Evolutionary conservation across 2,113 vertebrate species (phyloP).

Genomic region (Charadrius vociferus): DNA sequence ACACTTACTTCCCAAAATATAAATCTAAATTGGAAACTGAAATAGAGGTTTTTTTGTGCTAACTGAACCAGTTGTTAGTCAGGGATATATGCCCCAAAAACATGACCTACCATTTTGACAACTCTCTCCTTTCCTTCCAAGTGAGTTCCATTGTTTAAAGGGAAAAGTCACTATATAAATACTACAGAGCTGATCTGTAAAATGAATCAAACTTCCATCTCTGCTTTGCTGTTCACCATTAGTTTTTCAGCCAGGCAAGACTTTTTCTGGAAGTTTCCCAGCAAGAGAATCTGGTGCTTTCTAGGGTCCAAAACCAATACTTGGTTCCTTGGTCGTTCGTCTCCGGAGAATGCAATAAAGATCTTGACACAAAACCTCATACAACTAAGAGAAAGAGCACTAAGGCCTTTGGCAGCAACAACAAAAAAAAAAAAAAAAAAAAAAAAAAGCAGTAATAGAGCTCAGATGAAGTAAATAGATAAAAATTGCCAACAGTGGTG

Average conservation of each 20-base stretch:
- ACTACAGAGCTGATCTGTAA: neutral
- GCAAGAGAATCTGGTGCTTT: neutral
- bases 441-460: neutral
- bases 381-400: neutral
- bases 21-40: constrained; percentile 11
- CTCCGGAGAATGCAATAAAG: neutral
- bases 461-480: neutral
- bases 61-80: neutral
- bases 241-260: neutral
- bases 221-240: neutral
- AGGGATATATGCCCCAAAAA: neutral
- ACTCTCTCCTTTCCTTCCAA: neutral
- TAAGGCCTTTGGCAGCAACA: neutral
- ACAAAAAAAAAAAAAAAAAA: neutral
- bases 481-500: neutral
- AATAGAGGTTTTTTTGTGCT: neutral
- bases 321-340: neutral
- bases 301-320: neutral
- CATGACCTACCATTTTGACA: neutral
- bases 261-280: neutral
- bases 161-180: neutral
- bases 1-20: constrained; percentile 18
- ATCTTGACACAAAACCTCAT: neutral
- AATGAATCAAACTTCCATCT: neutral
- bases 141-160: neutral